Conservation (phyloP, 2,113 vertebrate species). For the Phainopepla nitens region DNA sequence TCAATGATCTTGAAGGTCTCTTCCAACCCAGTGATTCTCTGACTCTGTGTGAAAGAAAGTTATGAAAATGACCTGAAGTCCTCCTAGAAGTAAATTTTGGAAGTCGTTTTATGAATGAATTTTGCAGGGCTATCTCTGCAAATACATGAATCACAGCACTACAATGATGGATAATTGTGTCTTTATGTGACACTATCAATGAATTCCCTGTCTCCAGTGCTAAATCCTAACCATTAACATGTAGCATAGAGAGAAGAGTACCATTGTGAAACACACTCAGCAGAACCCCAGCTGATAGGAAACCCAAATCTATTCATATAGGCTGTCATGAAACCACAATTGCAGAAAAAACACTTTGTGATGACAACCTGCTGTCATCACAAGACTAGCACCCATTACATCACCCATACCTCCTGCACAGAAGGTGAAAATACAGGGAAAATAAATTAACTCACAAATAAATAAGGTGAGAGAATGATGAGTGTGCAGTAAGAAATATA, state of each 20-base stretch:
- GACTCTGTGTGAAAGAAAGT: not conserved
- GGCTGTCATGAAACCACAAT: not conserved
- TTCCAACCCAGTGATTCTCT: not conserved
- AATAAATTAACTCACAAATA: not conserved
- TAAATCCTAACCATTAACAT: not conserved
- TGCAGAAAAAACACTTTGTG: not conserved
- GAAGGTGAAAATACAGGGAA: not conserved
- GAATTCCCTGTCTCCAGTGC: not conserved
- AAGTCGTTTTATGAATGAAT: fast-evolving
- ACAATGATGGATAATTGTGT: not conserved
- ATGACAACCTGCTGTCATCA: not conserved
- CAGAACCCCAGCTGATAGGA: not conserved
- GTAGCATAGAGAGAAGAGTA: not conserved
- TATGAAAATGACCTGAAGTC: not conserved
- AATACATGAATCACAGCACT: not conserved
- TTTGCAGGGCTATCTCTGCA: not conserved
- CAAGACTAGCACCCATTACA: not conserved
- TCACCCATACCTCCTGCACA: not conserved
- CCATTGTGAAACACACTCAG: not conserved
- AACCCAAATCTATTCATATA: not conserved
- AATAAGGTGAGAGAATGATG: not conserved
- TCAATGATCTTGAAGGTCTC: fast-evolving
- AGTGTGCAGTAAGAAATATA: not conserved
- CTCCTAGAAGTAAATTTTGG: not conserved
- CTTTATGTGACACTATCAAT: not conserved